Percentiles rank a stretch among this genome's conserved stretches.
These are phyloP conservation scores for Petroica traversi DNA, from an alignment of 2,113 vertebrate species.

Conservation along the genomic window DNA sequence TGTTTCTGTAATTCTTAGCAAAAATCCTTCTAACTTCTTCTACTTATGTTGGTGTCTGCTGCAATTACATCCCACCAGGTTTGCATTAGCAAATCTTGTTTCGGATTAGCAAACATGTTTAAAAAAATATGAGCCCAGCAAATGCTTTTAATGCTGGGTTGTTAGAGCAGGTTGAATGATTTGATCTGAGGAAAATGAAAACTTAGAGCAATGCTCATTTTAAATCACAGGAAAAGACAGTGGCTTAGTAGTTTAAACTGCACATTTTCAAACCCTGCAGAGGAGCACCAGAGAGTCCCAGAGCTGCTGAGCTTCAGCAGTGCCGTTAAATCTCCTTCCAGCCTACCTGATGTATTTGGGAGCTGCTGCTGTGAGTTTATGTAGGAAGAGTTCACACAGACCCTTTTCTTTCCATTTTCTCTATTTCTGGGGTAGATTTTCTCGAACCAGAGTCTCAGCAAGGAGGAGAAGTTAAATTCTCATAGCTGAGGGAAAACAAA, in stretches of 20 bases:
- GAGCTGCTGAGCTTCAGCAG: background rate
- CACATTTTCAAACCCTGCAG: background rate
- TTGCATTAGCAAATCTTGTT: background rate
- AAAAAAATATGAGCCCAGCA: background rate
- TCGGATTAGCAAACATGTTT: background rate
- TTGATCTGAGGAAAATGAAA: background rate
- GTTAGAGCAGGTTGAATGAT: background rate
- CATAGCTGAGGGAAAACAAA: background rate
- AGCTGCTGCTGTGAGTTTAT: background rate
- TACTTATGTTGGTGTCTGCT: background rate
- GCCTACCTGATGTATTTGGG: background rate
- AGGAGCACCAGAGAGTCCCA: background rate
- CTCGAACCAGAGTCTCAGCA: background rate
- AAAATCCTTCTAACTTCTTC: background rate
- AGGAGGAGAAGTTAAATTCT: background rate
- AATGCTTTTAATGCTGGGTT: background rate
- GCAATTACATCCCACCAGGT: background rate
- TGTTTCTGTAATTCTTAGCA: background rate
- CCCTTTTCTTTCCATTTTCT: background rate
- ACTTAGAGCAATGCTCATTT: background rate
- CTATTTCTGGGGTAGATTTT: background rate
- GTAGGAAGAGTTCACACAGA: background rate
- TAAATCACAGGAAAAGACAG: background rate
- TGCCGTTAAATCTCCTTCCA: background rate
- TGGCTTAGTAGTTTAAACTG: background rate